A percentile compares a stretch with the other conserved stretches of the same genome.
Evolutionary conservation across 2,113 vertebrate genomes (phyloP).

Genomic region (Pseudonaja textilis): DNA sequence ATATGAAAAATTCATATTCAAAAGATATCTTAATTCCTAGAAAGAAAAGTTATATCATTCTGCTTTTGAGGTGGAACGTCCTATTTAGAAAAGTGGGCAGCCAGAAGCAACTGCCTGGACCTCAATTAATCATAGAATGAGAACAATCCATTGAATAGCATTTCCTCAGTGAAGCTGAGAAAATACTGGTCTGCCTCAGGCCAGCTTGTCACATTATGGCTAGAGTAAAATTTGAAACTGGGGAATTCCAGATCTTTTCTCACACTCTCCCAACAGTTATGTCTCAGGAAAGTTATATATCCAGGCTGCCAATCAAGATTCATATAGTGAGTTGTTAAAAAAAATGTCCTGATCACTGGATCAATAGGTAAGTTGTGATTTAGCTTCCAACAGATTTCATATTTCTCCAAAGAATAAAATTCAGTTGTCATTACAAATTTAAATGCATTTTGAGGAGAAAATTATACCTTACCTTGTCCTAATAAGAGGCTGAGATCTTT

Average conservation of each 20-base stretch:
- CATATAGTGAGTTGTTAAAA: not conserved
- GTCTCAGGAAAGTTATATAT: not conserved
- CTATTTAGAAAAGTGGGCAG: not conserved
- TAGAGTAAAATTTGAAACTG: not conserved
- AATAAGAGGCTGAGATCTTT: not conserved
- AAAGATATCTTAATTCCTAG: not conserved
- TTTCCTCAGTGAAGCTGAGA: not conserved
- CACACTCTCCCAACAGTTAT: not conserved
- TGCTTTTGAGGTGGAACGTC: not conserved
- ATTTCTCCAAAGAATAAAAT: not conserved
- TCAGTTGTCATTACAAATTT: not conserved
- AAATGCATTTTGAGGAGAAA: not conserved
- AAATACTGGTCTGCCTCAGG: not conserved
- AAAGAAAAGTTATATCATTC: not conserved
- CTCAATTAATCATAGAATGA: not conserved
- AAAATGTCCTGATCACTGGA: not conserved
- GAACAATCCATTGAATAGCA: not conserved
- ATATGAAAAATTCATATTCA: not conserved
- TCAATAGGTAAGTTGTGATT: not conserved
- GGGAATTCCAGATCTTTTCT: not conserved
- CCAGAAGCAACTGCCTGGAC: not conserved
- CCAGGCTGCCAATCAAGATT: not conserved
- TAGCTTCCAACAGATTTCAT: not conserved
- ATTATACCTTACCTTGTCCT: not conserved
- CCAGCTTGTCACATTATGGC: not conserved